Base-by-base conservation (phyloP, 1,140 invertebrate genomes). In the Lysiphlebus fabarum region DNA sequence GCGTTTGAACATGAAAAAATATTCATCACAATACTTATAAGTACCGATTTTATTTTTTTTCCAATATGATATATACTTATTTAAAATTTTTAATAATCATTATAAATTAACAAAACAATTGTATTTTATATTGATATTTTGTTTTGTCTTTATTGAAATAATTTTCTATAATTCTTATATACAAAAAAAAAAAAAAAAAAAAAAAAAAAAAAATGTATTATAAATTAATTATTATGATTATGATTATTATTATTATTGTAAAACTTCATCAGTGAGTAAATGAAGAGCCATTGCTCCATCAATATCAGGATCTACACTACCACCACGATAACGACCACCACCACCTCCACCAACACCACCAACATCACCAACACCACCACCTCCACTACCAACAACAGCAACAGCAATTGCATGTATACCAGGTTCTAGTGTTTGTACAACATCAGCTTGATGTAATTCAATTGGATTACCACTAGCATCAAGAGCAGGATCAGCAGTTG, bases 401-500 rank as follows among this genome's bases (percentile, higher is more conserved):
- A 78, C 78, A 2, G 64, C 64, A 12, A 71, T 73, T 6, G 68
- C 58, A 5, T 70, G 63, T 11, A 67, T 42, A n/a, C 65, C 49
- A 3, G 59, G 57, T 53, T 76, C 72, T 5, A 67, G 64, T 54
- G 70, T 66, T 47, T 72, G 57, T 1, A 66, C 47, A 0, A 66
- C 63, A 36, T 70, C 75, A n/a, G 62, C 36, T 42, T 62, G 44
- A 49, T 70, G 64, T 1, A 71, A 53, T n/a, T 63, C 64, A 17
- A 82, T 80, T 0, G 83, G 81, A 71, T 85, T 85, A 36, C 83
- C 84, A 58, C 82, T 79, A 54, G 84, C 82, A 67, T 87, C 85
- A 42, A 88, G 68, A 2, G 83, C 85, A 3, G 91, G 90, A 80
- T 95, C 93, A 5, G 92, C 91, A n/a, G 93, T 91, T 6, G 93